Base-by-base conservation (phyloP, 2,113 vertebrate genomes). In the Colistium nudipinnis region DNA sequence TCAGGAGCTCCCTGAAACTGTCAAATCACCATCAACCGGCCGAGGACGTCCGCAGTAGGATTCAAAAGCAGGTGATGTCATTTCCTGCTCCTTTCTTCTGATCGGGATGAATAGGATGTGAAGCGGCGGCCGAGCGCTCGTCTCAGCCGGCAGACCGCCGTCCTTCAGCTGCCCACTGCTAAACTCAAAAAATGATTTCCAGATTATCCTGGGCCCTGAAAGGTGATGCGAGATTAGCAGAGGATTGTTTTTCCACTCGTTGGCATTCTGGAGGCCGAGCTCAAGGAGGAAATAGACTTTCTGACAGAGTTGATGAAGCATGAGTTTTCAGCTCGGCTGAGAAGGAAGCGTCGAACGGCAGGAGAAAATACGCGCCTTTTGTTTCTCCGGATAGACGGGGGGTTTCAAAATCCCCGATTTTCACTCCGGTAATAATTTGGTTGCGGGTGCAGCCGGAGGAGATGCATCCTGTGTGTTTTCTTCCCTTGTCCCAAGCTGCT, bases 221-320 rank as follows among this genome's bases (percentile, higher is more conserved):
- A 78, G 60, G 70, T 64, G 76, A 69, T 70, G 64, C 47, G 74
- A 70, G 51, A 70, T 51, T 35, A 57, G 48, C 38, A 2, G 10
- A 4, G 45, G 64, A 73, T 63, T 80, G 76, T 85, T 85, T 78
- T 35, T 22, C 28, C 13, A 17, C 35, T 84, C 84, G 82, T 88
- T 80, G 75, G 64, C 81, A 88, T 90, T 82, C 85, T 19, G 68
- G 1, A 25, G 53, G 78, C 71, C 79, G 22, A 57, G 77, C 76
- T 72, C 77, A 60, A 70, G 75, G 79, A 88, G 76, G 80, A 82
- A n/a, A 83, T 79, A 78, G 89, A 83, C 83, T 89, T 86, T 85
- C 81, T 86, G 87, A 85, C 87, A 87, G 84, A 83, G 76, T 82
- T 88, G 87, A 81, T 89, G 79, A 90, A 88, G 79, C 80, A 51